Evolutionary conservation across 2,888 invertebrate genomes (phyloP).

Genomic region (Exocentrus adspersus): DNA sequence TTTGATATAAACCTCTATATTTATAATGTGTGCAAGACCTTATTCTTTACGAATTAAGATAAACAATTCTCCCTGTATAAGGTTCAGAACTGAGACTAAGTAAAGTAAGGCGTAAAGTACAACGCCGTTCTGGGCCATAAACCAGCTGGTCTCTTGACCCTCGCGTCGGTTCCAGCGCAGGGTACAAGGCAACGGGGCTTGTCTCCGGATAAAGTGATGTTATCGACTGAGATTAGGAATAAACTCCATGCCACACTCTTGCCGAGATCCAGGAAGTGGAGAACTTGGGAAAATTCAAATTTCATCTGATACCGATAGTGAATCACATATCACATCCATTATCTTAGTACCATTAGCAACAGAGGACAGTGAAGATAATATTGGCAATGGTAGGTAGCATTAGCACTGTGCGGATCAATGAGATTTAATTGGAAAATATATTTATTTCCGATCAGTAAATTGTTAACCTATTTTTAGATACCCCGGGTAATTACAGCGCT

Average conservation of each 20-base stretch:
- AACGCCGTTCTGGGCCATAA: slow-evolving; percentile 4
- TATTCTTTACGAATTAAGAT: no score
- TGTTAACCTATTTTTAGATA: no score
- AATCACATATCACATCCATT: no score
- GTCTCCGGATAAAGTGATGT: slow-evolving; percentile 13
- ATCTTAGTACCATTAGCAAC: not conserved
- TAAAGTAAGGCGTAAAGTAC: not conserved
- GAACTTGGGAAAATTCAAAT: not conserved
- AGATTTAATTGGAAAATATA: no score
- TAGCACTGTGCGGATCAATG: no score
- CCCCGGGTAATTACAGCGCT: no score
- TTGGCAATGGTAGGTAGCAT: no score
- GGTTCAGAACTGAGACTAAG: not conserved
- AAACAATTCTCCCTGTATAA: not conserved
- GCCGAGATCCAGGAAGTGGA: slow-evolving; percentile 8
- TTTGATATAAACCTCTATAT: no score
- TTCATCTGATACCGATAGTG: not conserved
- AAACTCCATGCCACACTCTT: not conserved
- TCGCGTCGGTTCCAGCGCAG: slow-evolving; percentile 4
- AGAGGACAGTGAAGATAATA: not conserved
- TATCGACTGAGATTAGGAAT: slow-evolving; percentile 15
- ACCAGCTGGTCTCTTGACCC: slow-evolving; percentile 18
- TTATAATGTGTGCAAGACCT: no score
- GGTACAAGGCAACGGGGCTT: slow-evolving; percentile 4
- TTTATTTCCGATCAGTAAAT: no score